Conservation (phyloP, 2,113 vertebrate species). For the Bothrops jararaca region DNA sequence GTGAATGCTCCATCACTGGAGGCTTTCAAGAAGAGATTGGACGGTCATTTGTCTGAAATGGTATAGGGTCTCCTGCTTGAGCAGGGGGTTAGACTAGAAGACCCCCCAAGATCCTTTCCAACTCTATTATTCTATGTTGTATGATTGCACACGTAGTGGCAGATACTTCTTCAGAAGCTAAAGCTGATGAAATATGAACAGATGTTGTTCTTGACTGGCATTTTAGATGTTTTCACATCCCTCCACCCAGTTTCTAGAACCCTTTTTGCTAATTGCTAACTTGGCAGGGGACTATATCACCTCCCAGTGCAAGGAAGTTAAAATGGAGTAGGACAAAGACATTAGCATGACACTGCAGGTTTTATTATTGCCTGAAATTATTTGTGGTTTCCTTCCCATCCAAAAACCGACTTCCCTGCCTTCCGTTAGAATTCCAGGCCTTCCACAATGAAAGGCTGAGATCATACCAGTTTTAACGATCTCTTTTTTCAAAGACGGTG, state of each 20-base stretch:
- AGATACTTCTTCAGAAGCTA: slow-evolving; percentile 4
- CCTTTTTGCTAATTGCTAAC: slow-evolving; percentile 39
- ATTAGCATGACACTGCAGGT: slow-evolving; percentile 3
- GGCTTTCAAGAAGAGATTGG: not conserved
- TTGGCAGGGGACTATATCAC: not conserved
- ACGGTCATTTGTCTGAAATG: not conserved
- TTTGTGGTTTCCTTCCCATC: slow-evolving; percentile 29
- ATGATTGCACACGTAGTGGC: not conserved
- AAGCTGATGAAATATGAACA: slow-evolving; percentile 38
- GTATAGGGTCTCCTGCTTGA: not conserved
- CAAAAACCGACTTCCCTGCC: not conserved
- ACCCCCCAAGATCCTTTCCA: not conserved
- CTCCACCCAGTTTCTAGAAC: slow-evolving; percentile 24
- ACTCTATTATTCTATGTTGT: not conserved
- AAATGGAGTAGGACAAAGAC: slow-evolving; percentile 22
- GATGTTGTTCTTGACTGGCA: slow-evolving; percentile 14
- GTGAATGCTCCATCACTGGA: not conserved
- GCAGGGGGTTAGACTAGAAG: not conserved
- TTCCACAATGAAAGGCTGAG: not conserved
- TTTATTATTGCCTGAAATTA: slow-evolving; percentile 38
- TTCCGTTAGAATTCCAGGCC: not conserved
- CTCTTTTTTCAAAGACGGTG: not conserved
- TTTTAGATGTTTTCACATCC: not conserved
- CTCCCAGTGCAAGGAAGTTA: slow-evolving; percentile 24
- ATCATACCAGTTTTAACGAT: slow-evolving; percentile 9